These are phyloP conservation scores for Panopea generosa DNA, from an alignment of 2,888 invertebrate species.

Conservation along the genomic window DNA sequence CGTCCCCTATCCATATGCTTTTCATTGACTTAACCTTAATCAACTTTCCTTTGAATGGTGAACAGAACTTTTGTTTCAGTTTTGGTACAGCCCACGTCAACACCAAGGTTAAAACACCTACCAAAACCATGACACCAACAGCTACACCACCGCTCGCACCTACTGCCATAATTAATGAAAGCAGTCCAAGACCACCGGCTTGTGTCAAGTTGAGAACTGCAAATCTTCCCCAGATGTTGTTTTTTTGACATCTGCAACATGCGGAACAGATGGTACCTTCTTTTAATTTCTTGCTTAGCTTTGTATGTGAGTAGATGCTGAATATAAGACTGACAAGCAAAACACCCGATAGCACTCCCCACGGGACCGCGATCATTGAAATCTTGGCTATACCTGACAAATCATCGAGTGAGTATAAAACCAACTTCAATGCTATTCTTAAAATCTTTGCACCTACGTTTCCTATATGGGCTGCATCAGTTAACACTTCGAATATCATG, in stretches of 20 bases:
- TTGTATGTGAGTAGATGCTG: slow-evolving; percentile 16
- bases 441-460: slow-evolving; percentile 23
- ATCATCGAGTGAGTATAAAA: slow-evolving; percentile 20
- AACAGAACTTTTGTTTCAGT: slow-evolving; percentile 15
- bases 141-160: slow-evolving; percentile 15
- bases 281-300: slow-evolving; percentile 10
- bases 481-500: slow-evolving; percentile 1
- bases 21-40: slow-evolving; percentile 10
- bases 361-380: neutral
- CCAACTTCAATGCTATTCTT: slow-evolving; percentile 5
- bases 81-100: slow-evolving; percentile 19
- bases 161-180: slow-evolving; percentile 9
- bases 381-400: neutral
- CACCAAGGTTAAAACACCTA: slow-evolving; percentile 11
- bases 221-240: slow-evolving; percentile 26
- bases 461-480: neutral
- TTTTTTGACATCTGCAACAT: slow-evolving; percentile 15
- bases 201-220: slow-evolving; percentile 10
- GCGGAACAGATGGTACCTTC: slow-evolving; percentile 17
- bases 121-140: neutral
- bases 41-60: slow-evolving; percentile 36
- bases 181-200: slow-evolving; percentile 26
- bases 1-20: slow-evolving; percentile 27
- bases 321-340: slow-evolving; percentile 16
- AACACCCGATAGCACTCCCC: slow-evolving; percentile 9